Evolutionary conservation across 2,797 vertebrate species (phyloP), one percentile per base, ranked within the genome.

Genomic region (Peromyscus nudipes): DNA sequence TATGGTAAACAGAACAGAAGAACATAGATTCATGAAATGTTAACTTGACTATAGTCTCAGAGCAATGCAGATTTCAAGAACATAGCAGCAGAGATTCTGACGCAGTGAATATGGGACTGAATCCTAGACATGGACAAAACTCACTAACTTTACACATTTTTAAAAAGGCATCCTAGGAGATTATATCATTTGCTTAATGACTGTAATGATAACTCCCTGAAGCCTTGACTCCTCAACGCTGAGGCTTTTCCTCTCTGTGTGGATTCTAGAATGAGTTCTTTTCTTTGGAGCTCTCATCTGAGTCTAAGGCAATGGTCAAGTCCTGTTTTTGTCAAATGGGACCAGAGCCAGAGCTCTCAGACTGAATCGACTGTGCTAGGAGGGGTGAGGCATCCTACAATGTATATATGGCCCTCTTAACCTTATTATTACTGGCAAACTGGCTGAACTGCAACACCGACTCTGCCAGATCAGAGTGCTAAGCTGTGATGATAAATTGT

Each of bases 171-270:
- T n/a, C 62, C n/a, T 84, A 29, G 67, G 43, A 92, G 19, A 1
- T 92, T 79, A 76, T 21, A 10, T 90, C 49, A 85, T 75, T 94
- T 92, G 60, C 23, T 90, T 62, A 84, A 64, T 60, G 12, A 43
- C 46, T 17, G 83, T 81, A 67, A 91, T 49, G 93, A 80, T 17
- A 77, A 92, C 31, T 89, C 90, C 49, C 86, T 84, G 88, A 95
- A 75, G 21, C 52, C 29, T 73, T 84, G 82, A 21, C 71, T 75
- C 93, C 49, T 84, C 86, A 91, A 17, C 6, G 49, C 60, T 67
- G 67, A 69, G 37, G 0, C 13, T 60, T 91, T 91, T 6, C 46
- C 4, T 85, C 62, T 92, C 40, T n/a, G 40, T 65, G 80, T 13
- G n/a, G 49, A 14, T 55, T 55, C 25, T 67, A 89, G 40, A 82